These are phyloP conservation scores for Loxodonta africana DNA, from an alignment of 2,113 vertebrate species.

Conservation along the genomic window DNA sequence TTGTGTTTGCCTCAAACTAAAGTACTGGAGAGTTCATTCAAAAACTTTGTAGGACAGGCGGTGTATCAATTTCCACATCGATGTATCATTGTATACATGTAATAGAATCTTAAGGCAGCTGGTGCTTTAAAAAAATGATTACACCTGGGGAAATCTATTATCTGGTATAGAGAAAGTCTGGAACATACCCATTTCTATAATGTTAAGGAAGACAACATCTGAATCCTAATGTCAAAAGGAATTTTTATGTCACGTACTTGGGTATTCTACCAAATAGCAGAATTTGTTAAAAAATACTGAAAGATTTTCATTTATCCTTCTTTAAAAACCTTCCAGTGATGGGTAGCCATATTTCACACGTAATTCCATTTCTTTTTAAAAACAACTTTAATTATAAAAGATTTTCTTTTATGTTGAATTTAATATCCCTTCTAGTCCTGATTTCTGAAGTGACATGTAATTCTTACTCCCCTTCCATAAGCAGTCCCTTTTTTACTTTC, in stretches of 20 bases:
- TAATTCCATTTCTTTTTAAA: background rate
- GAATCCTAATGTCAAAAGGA: background rate
- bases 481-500: background rate
- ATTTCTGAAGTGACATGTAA: background rate
- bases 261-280: background rate
- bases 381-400: background rate
- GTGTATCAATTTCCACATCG: background rate
- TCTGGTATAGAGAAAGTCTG: background rate
- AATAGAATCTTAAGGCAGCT: conserved; percentile 36
- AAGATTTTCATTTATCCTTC: background rate
- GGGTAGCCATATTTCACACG: background rate
- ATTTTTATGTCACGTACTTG: background rate
- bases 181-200: background rate
- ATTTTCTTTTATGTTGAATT: background rate
- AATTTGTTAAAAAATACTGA: conserved; percentile 13
- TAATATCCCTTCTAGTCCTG: background rate
- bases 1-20: conserved; percentile 4
- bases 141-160: conserved; percentile 18
- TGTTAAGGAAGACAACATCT: background rate
- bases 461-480: background rate
- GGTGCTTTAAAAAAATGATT: conserved; percentile 60
- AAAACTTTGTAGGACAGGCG: conserved; percentile 24
- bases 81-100: conserved; percentile 8
- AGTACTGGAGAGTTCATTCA: conserved; percentile 32
- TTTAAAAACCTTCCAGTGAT: background rate